Conservation (phyloP, 2,888 invertebrate genomes). For the Pristionchus maxplancki region DNA sequence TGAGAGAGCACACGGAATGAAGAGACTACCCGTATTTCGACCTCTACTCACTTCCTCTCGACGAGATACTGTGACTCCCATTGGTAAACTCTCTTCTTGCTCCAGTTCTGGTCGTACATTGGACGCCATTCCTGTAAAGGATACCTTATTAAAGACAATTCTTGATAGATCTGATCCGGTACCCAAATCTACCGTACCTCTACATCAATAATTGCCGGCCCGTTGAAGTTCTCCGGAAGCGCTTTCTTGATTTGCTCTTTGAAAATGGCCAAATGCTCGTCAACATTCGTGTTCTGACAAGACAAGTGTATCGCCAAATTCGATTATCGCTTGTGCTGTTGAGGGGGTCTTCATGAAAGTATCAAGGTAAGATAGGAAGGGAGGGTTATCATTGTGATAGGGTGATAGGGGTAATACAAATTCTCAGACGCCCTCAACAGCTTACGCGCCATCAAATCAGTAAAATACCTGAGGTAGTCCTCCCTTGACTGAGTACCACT, state of each 20-base stretch:
- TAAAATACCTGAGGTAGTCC: constrained; percentile 65
- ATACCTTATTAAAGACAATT: no score
- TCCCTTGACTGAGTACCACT: constrained; percentile 53
- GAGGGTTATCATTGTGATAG: no score
- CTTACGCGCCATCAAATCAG: no score
- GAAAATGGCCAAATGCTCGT: constrained; percentile 10
- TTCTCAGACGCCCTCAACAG: no score
- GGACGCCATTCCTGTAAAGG: constrained; percentile 59
- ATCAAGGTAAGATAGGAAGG: no score
- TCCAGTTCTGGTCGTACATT: constrained; percentile 61
- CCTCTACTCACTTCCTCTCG: neutral
- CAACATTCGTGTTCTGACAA: constrained; percentile 40
- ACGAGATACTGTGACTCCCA: neutral
- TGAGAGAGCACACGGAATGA: no score
- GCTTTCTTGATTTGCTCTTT: neutral
- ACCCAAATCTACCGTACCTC: constrained; percentile 52
- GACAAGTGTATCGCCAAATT: neutral
- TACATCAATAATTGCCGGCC: constrained; percentile 62
- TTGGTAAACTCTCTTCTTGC: constrained; percentile 44
- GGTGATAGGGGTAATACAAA: no score
- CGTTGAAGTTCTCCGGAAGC: constrained; percentile 60
- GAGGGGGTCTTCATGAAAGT: no score
- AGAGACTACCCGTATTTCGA: no score
- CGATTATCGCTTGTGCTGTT: no score
- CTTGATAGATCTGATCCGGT: neutral